Percentiles rank a stretch among this genome's conserved stretches.
Evolutionary conservation across 2,797 vertebrate genomes (phyloP).

Genomic region (Australoheros facetus): DNA sequence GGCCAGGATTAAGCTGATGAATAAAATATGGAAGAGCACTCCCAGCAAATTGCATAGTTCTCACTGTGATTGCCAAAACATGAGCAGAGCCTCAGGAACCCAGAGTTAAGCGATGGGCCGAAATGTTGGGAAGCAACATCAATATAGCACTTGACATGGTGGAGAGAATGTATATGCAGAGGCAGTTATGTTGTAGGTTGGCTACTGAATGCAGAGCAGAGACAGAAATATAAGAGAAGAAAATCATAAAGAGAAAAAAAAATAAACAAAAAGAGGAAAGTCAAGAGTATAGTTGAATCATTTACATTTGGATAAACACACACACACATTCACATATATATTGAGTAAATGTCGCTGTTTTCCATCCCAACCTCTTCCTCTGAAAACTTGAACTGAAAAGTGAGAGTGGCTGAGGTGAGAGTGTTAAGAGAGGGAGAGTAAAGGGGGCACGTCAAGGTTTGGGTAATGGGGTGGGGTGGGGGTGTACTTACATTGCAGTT

Average conservation of each 20-base stretch:
- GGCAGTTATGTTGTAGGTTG: conserved; percentile 1
- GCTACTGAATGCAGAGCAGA: conserved; percentile 25
- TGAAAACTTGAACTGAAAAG: conserved; percentile 38
- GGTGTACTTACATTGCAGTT: conserved; percentile 93
- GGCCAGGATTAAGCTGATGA: conserved; percentile 8
- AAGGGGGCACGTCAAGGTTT: conserved; percentile 12
- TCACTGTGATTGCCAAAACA: neutral
- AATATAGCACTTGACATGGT: conserved; percentile 47
- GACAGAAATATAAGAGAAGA: neutral
- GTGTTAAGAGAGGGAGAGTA: conserved; percentile 39
- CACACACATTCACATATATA: neutral
- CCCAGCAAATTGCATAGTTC: neutral
- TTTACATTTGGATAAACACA: conserved; percentile 13
- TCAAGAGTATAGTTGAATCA: neutral
- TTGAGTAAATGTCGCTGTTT: neutral
- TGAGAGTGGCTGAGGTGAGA: conserved; percentile 49
- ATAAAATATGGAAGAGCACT: conserved; percentile 21
- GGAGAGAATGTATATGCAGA: conserved; percentile 35
- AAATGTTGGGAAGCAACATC: neutral
- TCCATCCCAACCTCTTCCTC: conserved; percentile 7
- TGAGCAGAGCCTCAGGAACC: neutral
- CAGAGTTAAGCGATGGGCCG: neutral
- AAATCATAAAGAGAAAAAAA: neutral
- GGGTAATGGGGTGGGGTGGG: conserved; percentile 14
- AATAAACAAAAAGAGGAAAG: neutral